Conservation (phyloP, 2,797 vertebrate genomes). For the Gymnoscopelus braueri region DNA sequence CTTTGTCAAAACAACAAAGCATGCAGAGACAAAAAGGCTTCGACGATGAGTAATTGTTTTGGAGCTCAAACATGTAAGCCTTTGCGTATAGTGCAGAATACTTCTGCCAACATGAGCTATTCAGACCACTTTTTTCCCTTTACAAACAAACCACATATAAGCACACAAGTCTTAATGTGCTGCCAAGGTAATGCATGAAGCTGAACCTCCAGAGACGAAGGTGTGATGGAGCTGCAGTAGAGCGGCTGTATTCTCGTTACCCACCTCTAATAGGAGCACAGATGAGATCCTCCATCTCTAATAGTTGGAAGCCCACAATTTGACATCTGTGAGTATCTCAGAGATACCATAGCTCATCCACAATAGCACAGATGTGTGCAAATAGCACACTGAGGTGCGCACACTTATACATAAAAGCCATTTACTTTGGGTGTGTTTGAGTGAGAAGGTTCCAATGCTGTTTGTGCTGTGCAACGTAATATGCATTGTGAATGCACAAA, state of each 20-base stretch:
- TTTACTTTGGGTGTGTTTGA: conserved; percentile 31
- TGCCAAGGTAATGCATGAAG: conserved; percentile 58
- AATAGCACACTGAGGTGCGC: not conserved
- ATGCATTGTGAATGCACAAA: conserved; percentile 45
- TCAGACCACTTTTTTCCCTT: conserved; percentile 49
- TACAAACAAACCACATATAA: conserved; percentile 51
- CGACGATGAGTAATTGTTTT: conserved; percentile 74
- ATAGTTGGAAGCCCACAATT: conserved; percentile 9
- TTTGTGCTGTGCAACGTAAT: conserved; percentile 46
- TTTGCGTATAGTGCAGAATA: conserved; percentile 46
- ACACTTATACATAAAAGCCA: conserved; percentile 36
- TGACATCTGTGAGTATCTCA: conserved; percentile 24
- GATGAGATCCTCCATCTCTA: conserved; percentile 33
- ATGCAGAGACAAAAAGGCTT: conserved; percentile 59
- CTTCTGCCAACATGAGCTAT: conserved; percentile 63
- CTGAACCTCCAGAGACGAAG: conserved; percentile 32
- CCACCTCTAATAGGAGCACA: conserved; percentile 32
- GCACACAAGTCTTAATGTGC: conserved; percentile 39
- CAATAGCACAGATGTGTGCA: conserved; percentile 12
- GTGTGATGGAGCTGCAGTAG: conserved; percentile 19
- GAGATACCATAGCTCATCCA: not conserved
- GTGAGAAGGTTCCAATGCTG: conserved; percentile 28
- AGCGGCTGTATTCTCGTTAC: conserved; percentile 7
- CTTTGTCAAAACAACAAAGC: conserved; percentile 73
- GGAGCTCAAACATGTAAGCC: conserved; percentile 56